Conservation (phyloP, 2,888 invertebrate genomes). For the Leistus spinibarbis region DNA sequence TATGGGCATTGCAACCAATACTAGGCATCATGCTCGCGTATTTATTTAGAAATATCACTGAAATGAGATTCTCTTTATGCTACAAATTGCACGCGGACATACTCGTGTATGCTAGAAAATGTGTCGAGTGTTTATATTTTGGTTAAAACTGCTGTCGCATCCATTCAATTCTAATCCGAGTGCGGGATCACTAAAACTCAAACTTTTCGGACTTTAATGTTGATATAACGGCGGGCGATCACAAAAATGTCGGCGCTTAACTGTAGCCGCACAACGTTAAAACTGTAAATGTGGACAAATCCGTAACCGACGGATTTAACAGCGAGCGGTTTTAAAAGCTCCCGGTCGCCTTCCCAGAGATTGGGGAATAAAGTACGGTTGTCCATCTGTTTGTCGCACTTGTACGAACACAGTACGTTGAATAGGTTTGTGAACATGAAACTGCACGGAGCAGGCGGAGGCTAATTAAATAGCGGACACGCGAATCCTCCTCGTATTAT, state of each 20-base stretch:
- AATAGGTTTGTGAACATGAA: background rate
- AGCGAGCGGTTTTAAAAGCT: slow-evolving; percentile 21
- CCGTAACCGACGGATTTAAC: slow-evolving; percentile 27
- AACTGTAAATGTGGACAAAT: slow-evolving; percentile 25
- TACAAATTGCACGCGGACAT: background rate
- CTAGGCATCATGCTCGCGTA: background rate
- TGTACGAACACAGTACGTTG: background rate
- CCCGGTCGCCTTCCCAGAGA: background rate
- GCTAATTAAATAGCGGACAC: slow-evolving; percentile 30
- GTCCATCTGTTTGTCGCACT: background rate
- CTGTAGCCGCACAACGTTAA: background rate
- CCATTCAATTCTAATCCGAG: slow-evolving; percentile 9
- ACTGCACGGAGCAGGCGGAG: background rate
- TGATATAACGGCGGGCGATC: slow-evolving; percentile 20
- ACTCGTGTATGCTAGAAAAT: background rate
- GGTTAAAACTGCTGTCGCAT: background rate
- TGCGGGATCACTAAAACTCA: slow-evolving; percentile 22
- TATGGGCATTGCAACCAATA: background rate
- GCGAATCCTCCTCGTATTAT: slow-evolving; percentile 22
- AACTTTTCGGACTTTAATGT: slow-evolving; percentile 32
- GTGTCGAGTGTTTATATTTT: background rate
- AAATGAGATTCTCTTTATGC: too few species aligned
- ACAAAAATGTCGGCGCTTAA: slow-evolving; percentile 32
- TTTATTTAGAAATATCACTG: background rate
- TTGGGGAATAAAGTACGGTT: background rate